These are phyloP conservation scores for Notodromas monacha DNA, from an alignment of 2,888 invertebrate species.

Conservation along the genomic window DNA sequence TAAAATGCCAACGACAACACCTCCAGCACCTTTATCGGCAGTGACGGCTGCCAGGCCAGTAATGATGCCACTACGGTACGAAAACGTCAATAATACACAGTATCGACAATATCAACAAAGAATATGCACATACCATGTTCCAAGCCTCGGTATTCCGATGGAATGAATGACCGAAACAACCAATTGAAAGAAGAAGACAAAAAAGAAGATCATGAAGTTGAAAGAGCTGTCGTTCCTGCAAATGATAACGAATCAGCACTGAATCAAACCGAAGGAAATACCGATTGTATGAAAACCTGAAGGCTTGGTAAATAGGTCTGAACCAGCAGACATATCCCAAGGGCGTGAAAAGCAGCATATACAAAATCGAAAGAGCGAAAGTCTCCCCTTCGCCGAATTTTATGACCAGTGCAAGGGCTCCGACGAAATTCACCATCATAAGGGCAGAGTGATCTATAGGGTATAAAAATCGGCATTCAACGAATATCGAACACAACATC, in stretches of 20 bases:
- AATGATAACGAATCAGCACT: constrained; percentile 12
- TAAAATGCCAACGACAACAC: constrained; percentile 38
- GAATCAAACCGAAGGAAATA: constrained; percentile 7
- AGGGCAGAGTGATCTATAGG: constrained; percentile 58
- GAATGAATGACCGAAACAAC: constrained; percentile 56
- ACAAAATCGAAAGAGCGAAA: constrained; percentile 62
- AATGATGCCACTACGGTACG: constrained; percentile 33
- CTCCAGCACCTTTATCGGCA: constrained; percentile 13
- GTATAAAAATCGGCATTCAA: constrained; percentile 10
- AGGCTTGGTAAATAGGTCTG: constrained; percentile 93
- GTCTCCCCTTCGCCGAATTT: constrained; percentile 20
- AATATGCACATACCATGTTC: constrained; percentile 39
- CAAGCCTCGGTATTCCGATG: constrained; percentile 47
- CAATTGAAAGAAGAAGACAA: constrained; percentile 86
- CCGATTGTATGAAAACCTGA: constrained; percentile 26
- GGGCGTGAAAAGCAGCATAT: constrained; percentile 62
- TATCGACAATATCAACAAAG: neutral
- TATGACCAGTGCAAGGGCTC: constrained; percentile 42
- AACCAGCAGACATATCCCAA: constrained; percentile 98
- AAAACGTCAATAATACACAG: too few species aligned
- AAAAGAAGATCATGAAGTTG: constrained; percentile 98
- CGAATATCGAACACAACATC: constrained; percentile 6
- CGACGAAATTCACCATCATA: constrained; percentile 50
- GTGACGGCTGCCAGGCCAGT: constrained; percentile 31
- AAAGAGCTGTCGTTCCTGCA: constrained; percentile 81